Evolutionary conservation across 1,140 invertebrate genomes (phyloP).

Genomic region (Lepidotrigona ventralis): DNA sequence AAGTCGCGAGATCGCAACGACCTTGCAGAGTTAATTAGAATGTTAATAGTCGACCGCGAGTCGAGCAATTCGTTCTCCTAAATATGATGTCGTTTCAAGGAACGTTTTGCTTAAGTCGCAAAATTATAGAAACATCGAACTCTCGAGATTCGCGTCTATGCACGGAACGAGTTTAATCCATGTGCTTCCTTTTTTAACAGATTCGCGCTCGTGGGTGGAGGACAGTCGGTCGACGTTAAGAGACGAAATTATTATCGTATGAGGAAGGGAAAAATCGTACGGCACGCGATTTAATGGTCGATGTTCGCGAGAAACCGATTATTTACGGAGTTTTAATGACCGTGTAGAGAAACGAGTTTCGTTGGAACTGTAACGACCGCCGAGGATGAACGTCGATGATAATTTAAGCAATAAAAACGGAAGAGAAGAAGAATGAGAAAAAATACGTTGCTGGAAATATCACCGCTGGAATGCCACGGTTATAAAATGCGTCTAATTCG

Average conservation of each 20-base stretch:
- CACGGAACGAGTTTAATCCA: slow-evolving; percentile 20
- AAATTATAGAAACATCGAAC: slow-evolving; percentile 62
- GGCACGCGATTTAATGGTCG: background rate
- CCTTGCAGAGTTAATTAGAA: slow-evolving; percentile 64
- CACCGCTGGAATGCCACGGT: background rate
- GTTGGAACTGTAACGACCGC: background rate
- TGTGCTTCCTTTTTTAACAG: background rate
- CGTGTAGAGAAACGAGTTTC: background rate
- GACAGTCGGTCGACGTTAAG: background rate
- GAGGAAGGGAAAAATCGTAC: background rate
- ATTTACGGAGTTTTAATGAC: slow-evolving; percentile 1
- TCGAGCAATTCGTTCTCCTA: slow-evolving; percentile 2
- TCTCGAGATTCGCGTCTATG: background rate
- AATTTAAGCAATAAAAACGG: background rate
- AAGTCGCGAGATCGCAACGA: slow-evolving; percentile 61
- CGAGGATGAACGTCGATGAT: background rate
- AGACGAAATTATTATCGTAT: slow-evolving; percentile 20
- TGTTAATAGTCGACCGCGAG: background rate
- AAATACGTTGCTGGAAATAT: background rate
- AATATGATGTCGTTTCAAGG: slow-evolving; percentile 30
- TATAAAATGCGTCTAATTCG: background rate
- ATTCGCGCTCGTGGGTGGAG: background rate
- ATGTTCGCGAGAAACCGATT: background rate
- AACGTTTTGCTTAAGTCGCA: slow-evolving; percentile 36
- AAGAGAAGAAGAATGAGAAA: background rate